Percentiles rank a stretch among this genome's conserved stretches.
Conservation (phyloP, 2,113 vertebrate genomes). For the Chamaea fasciata region DNA sequence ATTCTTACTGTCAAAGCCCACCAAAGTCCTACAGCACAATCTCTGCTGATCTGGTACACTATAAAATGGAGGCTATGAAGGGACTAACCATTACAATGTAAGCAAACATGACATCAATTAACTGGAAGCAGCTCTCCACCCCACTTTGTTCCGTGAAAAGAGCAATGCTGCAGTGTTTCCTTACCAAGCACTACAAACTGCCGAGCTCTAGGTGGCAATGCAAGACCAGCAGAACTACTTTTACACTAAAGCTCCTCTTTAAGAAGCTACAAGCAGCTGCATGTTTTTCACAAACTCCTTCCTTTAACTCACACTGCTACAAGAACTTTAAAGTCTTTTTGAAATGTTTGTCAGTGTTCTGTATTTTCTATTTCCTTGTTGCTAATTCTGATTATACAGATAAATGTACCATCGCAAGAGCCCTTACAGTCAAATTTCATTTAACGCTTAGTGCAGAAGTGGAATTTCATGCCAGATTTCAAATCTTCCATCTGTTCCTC, state of each 20-base stretch:
- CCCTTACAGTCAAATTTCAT: constrained; percentile 33
- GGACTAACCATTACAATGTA: background rate
- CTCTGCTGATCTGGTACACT: background rate
- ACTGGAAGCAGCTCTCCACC: background rate
- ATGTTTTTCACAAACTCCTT: constrained; percentile 25
- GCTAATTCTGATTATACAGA: constrained; percentile 60
- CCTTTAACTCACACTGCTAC: background rate
- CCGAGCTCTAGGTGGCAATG: constrained; percentile 57
- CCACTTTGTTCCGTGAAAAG: background rate
- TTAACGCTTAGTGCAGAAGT: constrained; percentile 20
- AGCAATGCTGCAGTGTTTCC: background rate
- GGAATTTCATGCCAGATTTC: constrained; percentile 55
- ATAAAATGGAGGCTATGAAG: background rate
- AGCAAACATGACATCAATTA: constrained; percentile 35
- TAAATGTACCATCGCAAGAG: constrained; percentile 1
- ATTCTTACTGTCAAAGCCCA: constrained; percentile 56
- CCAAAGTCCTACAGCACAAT: background rate
- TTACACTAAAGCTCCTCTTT: background rate
- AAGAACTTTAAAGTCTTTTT: constrained; percentile 36
- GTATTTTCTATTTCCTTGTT: constrained; percentile 37
- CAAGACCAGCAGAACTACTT: background rate
- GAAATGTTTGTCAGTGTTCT: constrained; percentile 41
- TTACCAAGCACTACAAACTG: background rate
- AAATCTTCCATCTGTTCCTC: constrained; percentile 46
- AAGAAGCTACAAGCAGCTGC: constrained; percentile 45